These are phyloP conservation scores for Parascotia fuliginaria DNA, from an alignment of 2,888 invertebrate species.

Conservation along the genomic window DNA sequence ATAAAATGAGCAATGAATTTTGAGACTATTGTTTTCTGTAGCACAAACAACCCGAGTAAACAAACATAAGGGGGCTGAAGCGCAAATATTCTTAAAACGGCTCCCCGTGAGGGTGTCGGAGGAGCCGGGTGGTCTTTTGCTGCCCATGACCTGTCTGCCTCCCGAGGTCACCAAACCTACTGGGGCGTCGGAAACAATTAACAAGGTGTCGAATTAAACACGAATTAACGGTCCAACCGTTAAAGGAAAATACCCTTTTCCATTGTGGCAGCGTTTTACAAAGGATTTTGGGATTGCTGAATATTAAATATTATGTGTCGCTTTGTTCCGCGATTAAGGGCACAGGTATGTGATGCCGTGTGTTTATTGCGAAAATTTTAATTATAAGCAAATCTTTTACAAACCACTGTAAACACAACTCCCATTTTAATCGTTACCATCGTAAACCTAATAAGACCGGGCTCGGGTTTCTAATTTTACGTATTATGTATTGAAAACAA, in stretches of 20 bases:
- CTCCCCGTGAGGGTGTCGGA: constrained; percentile 67
- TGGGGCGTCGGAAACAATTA: constrained; percentile 83
- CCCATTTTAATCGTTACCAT: constrained; percentile 20
- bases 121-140: constrained; percentile 63
- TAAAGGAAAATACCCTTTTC: constrained; percentile 84
- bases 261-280: constrained; percentile 79
- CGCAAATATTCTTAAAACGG: constrained; percentile 85
- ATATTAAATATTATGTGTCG: constrained; percentile 82
- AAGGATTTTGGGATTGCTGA: constrained; percentile 83
- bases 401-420: constrained; percentile 30
- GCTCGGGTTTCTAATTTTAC: constrained; percentile 2
- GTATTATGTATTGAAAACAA: neutral
- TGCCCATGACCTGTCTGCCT: constrained; percentile 68
- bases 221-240: constrained; percentile 83
- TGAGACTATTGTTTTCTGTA: constrained; percentile 85
- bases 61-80: constrained; percentile 76
- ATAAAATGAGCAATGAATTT: constrained; percentile 86
- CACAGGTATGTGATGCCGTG: constrained; percentile 61
- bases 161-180: constrained; percentile 82
- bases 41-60: constrained; percentile 84
- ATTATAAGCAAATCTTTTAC: constrained; percentile 52
- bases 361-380: constrained; percentile 62
- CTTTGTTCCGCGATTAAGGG: constrained; percentile 76
- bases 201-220: constrained; percentile 86
- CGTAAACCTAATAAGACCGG: constrained; percentile 5